phyloP scores from a whole-genome alignment of 2,113 vertebrate species.

The Cyprinodon variegatus region DNA sequence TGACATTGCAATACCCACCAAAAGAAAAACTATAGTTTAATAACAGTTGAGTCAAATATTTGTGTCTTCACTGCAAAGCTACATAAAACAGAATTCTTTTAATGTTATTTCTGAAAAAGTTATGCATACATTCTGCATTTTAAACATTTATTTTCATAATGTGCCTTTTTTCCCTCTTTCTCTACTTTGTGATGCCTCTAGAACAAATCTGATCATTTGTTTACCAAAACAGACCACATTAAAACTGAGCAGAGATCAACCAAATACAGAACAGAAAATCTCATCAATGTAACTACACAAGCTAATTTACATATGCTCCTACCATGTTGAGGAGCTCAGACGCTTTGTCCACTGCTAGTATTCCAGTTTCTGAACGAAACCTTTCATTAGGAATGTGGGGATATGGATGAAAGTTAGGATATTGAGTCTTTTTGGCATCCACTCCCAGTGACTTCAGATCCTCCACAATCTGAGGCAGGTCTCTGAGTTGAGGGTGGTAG shows the following conservation, averaged over 20 bases:
- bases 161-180: neutral
- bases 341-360: constrained; percentile 62
- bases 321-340: constrained; percentile 62
- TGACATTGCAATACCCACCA: neutral
- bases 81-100: neutral
- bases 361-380: constrained; percentile 64
- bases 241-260: neutral
- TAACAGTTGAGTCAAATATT: neutral
- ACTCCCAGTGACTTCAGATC: constrained; percentile 69
- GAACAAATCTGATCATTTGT: neutral
- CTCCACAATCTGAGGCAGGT: constrained; percentile 60
- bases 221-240: neutral
- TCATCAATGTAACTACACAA: neutral
- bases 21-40: neutral
- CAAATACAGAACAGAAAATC: neutral
- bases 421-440: constrained; percentile 81
- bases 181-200: neutral
- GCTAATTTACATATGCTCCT: constrained; percentile 63
- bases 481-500: constrained; percentile 54
- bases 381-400: constrained; percentile 78
- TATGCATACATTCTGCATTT: neutral
- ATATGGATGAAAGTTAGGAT: constrained; percentile 71
- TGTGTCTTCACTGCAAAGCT: neutral
- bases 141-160: neutral
- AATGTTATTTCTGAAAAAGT: neutral